These are phyloP conservation scores for Epinotia ramella DNA, from an alignment of 2,888 invertebrate genomes.

Conservation along the genomic window DNA sequence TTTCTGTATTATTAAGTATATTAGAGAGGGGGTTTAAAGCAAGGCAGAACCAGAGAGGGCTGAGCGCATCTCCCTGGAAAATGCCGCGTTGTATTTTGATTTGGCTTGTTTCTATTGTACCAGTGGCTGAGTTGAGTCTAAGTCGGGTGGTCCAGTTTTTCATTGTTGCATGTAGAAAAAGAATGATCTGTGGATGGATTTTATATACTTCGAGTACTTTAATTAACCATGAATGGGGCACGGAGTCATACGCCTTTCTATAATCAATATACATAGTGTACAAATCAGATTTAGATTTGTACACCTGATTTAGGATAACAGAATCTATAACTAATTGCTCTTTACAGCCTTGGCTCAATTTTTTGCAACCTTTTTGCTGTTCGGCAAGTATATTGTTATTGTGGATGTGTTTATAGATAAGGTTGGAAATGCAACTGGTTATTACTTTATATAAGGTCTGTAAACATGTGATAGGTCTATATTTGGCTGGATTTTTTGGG, in stretches of 20 bases:
- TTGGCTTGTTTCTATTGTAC: too few relatives aligned
- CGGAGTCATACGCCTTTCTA: not conserved
- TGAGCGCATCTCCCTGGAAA: too few relatives aligned
- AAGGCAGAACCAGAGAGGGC: not conserved
- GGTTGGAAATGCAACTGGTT: not conserved
- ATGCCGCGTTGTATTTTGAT: too few relatives aligned
- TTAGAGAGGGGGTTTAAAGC: not conserved
- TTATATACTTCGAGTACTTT: not conserved
- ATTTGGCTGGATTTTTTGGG: not conserved
- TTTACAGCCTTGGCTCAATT: not conserved
- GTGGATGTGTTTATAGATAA: not conserved
- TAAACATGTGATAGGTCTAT: not conserved
- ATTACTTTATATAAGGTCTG: conserved; percentile 1
- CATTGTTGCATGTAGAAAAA: not conserved
- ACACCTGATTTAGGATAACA: not conserved
- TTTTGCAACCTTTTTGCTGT: not conserved
- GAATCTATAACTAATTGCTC: not conserved
- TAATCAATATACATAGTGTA: not conserved
- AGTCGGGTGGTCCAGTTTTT: not conserved
- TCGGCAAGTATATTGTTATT: not conserved
- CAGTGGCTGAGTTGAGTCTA: not conserved
- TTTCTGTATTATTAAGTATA: not conserved
- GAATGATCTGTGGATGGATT: not conserved
- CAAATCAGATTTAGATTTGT: not conserved
- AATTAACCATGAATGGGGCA: too few relatives aligned